Evolutionary conservation across 2,888 invertebrate genomes (phyloP).

Genomic region (Tachina lurida): DNA sequence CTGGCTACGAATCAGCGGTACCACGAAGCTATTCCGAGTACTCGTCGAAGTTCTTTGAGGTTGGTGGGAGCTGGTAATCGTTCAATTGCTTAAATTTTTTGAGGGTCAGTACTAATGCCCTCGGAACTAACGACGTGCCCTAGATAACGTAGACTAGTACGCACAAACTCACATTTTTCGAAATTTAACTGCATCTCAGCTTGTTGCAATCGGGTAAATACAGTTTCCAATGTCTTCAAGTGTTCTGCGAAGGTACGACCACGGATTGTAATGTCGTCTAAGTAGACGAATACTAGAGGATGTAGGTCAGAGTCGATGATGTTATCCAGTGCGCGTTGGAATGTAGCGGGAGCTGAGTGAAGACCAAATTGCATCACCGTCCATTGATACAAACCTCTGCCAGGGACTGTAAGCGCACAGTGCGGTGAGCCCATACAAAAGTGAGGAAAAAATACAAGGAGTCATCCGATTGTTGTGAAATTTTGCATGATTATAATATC

Average conservation of each 20-base stretch:
- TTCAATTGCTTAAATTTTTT: slow-evolving; percentile 10
- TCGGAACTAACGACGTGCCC: slow-evolving; percentile 22
- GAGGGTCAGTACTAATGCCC: slow-evolving; percentile 34
- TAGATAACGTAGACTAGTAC: too few relatives aligned
- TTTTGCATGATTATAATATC: too few relatives aligned
- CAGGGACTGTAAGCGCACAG: neutral
- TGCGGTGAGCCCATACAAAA: too few relatives aligned
- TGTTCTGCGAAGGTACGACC: slow-evolving; percentile 42
- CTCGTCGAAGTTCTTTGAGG: neutral
- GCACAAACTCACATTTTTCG: too few relatives aligned
- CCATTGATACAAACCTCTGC: slow-evolving; percentile 43
- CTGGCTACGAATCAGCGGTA: too few relatives aligned
- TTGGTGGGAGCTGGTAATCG: too few relatives aligned
- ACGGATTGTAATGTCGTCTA: slow-evolving; percentile 45
- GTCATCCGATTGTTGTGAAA: too few relatives aligned
- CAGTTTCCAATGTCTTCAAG: neutral
- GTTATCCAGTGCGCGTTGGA: slow-evolving; percentile 33
- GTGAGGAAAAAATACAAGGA: too few relatives aligned
- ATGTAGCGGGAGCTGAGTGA: slow-evolving; percentile 44
- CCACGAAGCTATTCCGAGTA: too few relatives aligned
- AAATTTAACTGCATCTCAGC: too few relatives aligned
- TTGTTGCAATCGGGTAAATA: neutral
- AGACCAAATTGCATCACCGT: slow-evolving; percentile 58
- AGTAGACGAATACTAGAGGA: slow-evolving; percentile 32
- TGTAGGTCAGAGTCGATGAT: slow-evolving; percentile 37